Evolutionary conservation across 2,113 vertebrate species (phyloP), one percentile per base, ranked within the genome.

Genomic region (Marmota flaviventris): DNA sequence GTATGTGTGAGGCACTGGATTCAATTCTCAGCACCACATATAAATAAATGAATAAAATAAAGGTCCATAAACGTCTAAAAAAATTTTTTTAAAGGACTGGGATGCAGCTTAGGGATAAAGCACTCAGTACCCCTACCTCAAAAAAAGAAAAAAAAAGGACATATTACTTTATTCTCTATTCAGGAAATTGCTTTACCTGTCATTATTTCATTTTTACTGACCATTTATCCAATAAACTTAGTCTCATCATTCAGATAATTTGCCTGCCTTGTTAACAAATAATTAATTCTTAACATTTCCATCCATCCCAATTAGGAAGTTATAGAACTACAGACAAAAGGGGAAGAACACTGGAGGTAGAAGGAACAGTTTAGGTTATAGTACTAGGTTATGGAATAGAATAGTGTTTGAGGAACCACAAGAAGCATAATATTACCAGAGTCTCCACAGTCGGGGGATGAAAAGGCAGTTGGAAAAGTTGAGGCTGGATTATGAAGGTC

Each of bases 271-370:
- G 51, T 79, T 95, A 93, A 88, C 39, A 70, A 51, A 45, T 76
- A 93, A 84, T 29, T 83, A 75, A 22, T 72, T 24, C n/a, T 95
- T 94, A 95, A 93, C 16, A 48, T 77, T 89, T 89, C 17, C 39
- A 65, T 70, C 72, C 14, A 27, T 39, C 58, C 73, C 92, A 51
- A 75, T 56, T 78, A 88, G 76, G 65, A 94, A 79, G 29, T 69
- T 69, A 61, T 29, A 77, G 42, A 58, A 76, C 65, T 94, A 72
- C 25, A 94, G 27, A 76, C 18, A 61, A 77, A 48, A 5, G 8
- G n/a, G 58, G 45, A 63, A 92, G 81, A 61, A 81, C 61, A 85
- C 73, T 76, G 34, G 39, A 72, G 63, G 65, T 73, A 72, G 25
- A 95, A n/a, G 45, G 48, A 69, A 88, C 25, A 61, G 29, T 37